Evolutionary conservation across 2,113 vertebrate genomes (phyloP), one percentile per base, ranked within the genome.

Genomic region (Charadrius vociferus): DNA sequence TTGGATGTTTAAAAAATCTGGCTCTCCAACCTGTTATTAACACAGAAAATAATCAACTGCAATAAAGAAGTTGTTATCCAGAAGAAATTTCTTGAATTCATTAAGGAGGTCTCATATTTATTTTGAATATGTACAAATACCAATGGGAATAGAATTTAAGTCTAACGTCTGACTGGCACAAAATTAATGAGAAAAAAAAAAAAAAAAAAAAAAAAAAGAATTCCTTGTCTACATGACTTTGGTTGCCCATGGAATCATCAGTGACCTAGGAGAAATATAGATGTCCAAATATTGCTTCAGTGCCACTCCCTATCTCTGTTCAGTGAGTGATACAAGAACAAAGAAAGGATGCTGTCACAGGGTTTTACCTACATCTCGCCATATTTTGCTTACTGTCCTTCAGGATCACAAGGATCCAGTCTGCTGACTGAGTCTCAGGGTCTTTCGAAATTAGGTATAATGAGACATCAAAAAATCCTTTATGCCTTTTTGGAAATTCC

Each of bases 171-270:
- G 24, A 78, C 90, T 66, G 12, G 17, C 4, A 74, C 6, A 73
- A 79, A 63, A 70, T 1, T 39, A 1, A 34, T 36, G 45, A 78
- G 50, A 27, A 75, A 16, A 65, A 47, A 62, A 52, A 86, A 34
- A 6, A 0, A 0, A 3, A n/a, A n/a, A 62, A 27, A 75, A 16
- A 65, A 47, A 62, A 52, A 86, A 34, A 6, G 0, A 0, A 3
- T 81, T 47, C 5, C 7, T 37, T 50, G 8, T 59, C 27, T 65
- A 27, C 9, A 15, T 81, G 7, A 41, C 3, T 70, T 12, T 29
- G 10, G 3, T 26, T 93, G 18, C 49, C 26, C 26, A 12, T 24
- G 27, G 49, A 75, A 67, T 24, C 23, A 37, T 45, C 37, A 87
- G 15, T 50, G 16, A 62, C 24, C 27, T 50, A 32, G 8, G 3